Conservation (phyloP, 2,113 vertebrate genomes). For the Notiomystis cincta region DNA sequence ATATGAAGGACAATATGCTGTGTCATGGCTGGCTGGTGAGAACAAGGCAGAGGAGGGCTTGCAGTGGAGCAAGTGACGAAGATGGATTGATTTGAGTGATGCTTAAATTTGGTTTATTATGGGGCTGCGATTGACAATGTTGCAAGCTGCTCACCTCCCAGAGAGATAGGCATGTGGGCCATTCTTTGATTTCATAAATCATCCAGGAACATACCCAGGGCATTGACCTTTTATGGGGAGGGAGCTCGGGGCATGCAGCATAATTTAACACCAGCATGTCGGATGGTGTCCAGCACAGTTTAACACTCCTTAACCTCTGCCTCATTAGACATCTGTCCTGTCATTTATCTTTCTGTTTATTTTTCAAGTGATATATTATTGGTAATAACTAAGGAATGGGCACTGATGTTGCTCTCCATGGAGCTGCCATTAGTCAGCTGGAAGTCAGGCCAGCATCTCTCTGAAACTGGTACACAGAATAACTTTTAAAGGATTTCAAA, state of each 20-base stretch:
- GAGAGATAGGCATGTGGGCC: conserved; percentile 50
- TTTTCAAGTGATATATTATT: conserved; percentile 56
- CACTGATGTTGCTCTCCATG: not conserved
- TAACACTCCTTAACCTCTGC: conserved; percentile 71
- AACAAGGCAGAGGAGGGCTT: not conserved
- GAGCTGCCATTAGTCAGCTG: conserved; percentile 13
- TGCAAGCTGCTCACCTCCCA: conserved; percentile 57
- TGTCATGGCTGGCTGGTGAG: conserved; percentile 36
- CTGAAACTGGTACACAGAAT: not conserved
- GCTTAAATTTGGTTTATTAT: conserved; percentile 52
- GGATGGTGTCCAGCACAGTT: conserved; percentile 66
- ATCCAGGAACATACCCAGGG: conserved; percentile 43
- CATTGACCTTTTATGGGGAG: conserved; percentile 43
- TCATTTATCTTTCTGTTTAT: conserved; percentile 68
- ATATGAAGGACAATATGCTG: not conserved
- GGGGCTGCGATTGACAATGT: conserved; percentile 14
- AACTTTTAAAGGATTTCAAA: conserved; percentile 22
- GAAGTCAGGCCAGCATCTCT: not conserved
- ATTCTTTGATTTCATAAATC: conserved; percentile 65
- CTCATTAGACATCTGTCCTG: conserved; percentile 68
- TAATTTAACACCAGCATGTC: conserved; percentile 70
- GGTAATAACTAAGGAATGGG: conserved; percentile 53
- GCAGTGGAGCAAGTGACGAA: not conserved
- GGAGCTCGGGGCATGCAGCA: conserved; percentile 53
- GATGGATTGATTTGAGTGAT: conserved; percentile 37